Conservation (phyloP, 2,888 invertebrate species). For the Syritta pipiens region DNA sequence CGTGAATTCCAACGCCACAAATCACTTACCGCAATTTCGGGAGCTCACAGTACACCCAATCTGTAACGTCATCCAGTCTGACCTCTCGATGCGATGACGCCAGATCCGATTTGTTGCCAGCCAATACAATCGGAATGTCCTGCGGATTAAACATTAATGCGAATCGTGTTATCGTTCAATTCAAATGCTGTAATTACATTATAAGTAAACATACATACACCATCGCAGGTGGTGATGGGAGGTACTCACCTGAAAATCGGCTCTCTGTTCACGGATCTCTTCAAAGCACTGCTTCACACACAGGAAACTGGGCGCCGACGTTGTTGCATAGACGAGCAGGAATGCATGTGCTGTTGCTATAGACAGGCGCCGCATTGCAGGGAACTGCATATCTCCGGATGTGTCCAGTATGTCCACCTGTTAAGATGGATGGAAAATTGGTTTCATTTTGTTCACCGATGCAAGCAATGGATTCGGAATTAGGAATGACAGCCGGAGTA, state of each 20-base stretch:
- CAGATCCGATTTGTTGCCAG: conserved; percentile 91
- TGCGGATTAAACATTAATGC: conserved; percentile 74
- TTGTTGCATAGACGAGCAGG: conserved; percentile 90
- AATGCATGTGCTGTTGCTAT: conserved; percentile 94
- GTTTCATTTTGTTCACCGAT: conserved; percentile 27
- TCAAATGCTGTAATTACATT: conserved; percentile 53
- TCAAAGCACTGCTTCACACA: conserved; percentile 88
- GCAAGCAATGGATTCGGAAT: background rate
- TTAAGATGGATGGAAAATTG: conserved; percentile 55
- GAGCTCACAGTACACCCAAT: conserved; percentile 89
- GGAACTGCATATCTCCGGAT: conserved; percentile 92
- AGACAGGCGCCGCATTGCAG: conserved; percentile 92
- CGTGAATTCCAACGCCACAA: too few species aligned
- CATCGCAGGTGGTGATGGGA: conserved; percentile 71
- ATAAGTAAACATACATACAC: conserved; percentile 70
- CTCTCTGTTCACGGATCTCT: conserved; percentile 89
- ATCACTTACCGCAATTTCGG: conserved; percentile 84
- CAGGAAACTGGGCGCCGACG: conserved; percentile 86
- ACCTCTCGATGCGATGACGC: conserved; percentile 86
- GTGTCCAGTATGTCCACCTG: conserved; percentile 89
- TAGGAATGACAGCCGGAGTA: too few species aligned
- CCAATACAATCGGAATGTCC: conserved; percentile 91
- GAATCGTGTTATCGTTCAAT: conserved; percentile 36
- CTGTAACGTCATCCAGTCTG: conserved; percentile 88
- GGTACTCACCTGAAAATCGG: conserved; percentile 83